Evolutionary conservation across 2,888 invertebrate genomes (phyloP).

Genomic region (Tetramorium bicarinatum): DNA sequence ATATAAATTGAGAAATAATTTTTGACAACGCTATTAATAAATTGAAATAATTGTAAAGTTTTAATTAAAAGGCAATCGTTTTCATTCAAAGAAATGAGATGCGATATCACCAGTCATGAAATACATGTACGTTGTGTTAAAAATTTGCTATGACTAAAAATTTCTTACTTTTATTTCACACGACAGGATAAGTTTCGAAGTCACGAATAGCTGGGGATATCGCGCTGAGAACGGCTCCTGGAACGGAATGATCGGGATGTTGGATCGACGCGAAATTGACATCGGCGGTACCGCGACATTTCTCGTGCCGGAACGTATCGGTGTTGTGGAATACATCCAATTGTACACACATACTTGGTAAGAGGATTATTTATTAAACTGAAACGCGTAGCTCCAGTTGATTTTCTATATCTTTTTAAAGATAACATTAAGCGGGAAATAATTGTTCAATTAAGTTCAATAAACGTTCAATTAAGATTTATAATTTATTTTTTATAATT

Average conservation of each 20-base stretch:
- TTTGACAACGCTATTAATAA: neutral
- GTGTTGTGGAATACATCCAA: constrained; percentile 90
- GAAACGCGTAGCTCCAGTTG: neutral
- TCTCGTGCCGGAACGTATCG: constrained; percentile 89
- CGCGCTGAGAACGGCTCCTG: constrained; percentile 80
- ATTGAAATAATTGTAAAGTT: neutral
- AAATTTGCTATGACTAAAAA: neutral
- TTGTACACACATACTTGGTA: constrained; percentile 90
- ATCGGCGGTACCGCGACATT: constrained; percentile 87
- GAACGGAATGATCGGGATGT: constrained; percentile 83
- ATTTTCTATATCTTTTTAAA: neutral
- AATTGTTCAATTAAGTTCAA: neutral
- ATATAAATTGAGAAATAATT: neutral
- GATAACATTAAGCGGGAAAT: neutral
- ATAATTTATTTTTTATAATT: neutral
- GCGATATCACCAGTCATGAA: neutral
- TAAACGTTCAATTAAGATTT: neutral
- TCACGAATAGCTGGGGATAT: constrained; percentile 82
- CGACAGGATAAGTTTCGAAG: constrained; percentile 76
- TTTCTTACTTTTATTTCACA: neutral
- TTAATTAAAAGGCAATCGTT: neutral
- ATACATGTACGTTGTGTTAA: neutral
- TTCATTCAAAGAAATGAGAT: neutral
- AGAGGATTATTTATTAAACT: constrained; percentile 15
- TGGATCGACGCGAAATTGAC: constrained; percentile 83